Base-by-base conservation (phyloP, 2,113 vertebrate species). In the Trogon melanurus region DNA sequence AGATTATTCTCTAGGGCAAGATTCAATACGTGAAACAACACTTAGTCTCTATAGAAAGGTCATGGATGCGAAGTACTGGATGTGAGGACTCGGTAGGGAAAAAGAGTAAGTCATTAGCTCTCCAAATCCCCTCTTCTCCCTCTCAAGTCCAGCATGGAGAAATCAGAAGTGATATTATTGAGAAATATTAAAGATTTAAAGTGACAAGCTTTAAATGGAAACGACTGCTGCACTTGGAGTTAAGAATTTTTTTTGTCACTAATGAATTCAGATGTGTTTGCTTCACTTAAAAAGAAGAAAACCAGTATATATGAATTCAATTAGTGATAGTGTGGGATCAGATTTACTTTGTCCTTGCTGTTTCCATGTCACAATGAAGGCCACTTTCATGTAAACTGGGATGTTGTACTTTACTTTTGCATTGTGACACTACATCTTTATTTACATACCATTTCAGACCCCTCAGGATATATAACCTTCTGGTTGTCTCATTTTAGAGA, bases 401-500 rank as follows among this genome's bases (percentile, higher is more conserved):
- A 15, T 88, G 86, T 32, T 86, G 54, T 50, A 56, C 51, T 88
- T 71, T 78, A 89, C 0, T 1, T 88, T 95, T 80, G 48, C 45
- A 6, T 91, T 89, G 60, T 88, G 71, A 50, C 34, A 41, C 38
- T 65, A 64, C 83, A 83, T 91, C 72, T 93, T 84, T 66, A 66
- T 90, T 95, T 95, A 65, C 0, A 1, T 88, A 66, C 64, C 4
- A 9, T 71, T 84, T 74, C 79, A 72, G 86, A 89, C 53, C 53
- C 72, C 61, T 22, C 57, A 53, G 80, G 76, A 74, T 91, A 80
- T 48, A 45, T 79, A 89, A 92, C 76, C 45, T 95, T 96, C 94
- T 84, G 65, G 92, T 81, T 95, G 53, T 95, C 53, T 95, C 48
- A 22, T 71, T 94, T 95, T 80, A 86, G 79, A 74, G 58, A 65